A percentile compares a stretch with the other conserved stretches of the same genome.
These are phyloP conservation scores for Bombus ignitus DNA, from an alignment of 1,140 invertebrate genomes.

Conservation along the genomic window DNA sequence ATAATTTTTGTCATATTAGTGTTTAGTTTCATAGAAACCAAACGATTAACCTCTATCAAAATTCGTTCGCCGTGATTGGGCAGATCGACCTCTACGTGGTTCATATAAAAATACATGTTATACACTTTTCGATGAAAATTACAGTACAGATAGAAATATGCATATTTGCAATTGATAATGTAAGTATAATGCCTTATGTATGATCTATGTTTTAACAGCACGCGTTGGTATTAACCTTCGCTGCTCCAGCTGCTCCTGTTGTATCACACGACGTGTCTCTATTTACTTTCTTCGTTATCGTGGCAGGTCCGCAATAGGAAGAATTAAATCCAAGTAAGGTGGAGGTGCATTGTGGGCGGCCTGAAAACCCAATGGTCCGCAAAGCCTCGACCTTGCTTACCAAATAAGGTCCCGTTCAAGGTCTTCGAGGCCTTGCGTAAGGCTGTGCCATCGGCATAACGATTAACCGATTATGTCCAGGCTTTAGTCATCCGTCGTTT, in stretches of 20 bases:
- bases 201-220: background rate
- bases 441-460: slow-evolving; percentile 50
- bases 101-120: background rate
- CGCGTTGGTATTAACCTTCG: background rate
- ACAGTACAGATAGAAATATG: background rate
- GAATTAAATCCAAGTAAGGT: slow-evolving; percentile 33
- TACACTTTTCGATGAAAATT: background rate
- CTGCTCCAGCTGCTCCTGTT: background rate
- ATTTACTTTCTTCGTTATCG: slow-evolving; percentile 35
- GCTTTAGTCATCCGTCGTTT: slow-evolving; percentile 42
- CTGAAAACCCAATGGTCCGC: slow-evolving; percentile 64
- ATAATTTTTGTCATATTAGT: background rate
- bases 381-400: slow-evolving; percentile 65
- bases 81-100: background rate
- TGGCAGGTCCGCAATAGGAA: background rate
- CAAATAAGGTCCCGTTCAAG: slow-evolving; percentile 66
- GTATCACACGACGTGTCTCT: background rate
- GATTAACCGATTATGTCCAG: slow-evolving; percentile 49
- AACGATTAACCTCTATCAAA: background rate
- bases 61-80: background rate
- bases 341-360: slow-evolving; percentile 37
- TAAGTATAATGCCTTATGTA: background rate
- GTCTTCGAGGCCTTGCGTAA: slow-evolving; percentile 58
- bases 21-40: background rate
- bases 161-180: background rate